Evolutionary conservation across 2,888 invertebrate species (phyloP).

Genomic region (Isotomurus palustris): DNA sequence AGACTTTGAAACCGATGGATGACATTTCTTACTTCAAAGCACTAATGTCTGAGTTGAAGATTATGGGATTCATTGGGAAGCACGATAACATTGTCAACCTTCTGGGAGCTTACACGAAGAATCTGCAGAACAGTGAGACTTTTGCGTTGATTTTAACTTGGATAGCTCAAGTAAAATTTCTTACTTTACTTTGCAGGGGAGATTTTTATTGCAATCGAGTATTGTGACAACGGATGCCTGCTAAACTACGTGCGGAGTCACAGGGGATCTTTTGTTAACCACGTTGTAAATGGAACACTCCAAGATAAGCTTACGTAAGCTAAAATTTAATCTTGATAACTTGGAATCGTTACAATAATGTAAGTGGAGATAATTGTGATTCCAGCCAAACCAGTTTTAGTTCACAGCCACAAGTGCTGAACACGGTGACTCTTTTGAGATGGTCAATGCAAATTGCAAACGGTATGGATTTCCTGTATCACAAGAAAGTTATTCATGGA

Average conservation of each 20-base stretch:
- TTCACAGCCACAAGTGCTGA: not conserved
- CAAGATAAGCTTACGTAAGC: not conserved
- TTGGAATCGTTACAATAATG: no score
- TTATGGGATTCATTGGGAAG: constrained; percentile 18
- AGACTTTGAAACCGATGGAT: constrained; percentile 17
- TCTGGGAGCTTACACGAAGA: constrained; percentile 13
- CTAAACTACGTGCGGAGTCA: constrained; percentile 8
- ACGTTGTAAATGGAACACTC: not conserved
- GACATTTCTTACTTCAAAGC: constrained; percentile 18
- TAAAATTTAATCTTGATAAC: no score
- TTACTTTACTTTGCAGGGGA: constrained; percentile 2
- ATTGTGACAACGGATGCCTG: constrained; percentile 14
- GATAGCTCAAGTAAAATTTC: no score
- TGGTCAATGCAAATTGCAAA: constrained; percentile 14
- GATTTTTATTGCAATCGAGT: constrained; percentile 16
- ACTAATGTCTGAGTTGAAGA: constrained; percentile 14
- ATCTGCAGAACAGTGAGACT: constrained; percentile 9
- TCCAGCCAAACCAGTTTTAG: not conserved
- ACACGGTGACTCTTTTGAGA: constrained; percentile 12
- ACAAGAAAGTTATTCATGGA: constrained; percentile 19
- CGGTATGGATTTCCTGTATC: constrained; percentile 17
- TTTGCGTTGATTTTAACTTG: not conserved
- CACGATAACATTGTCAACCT: constrained; percentile 17
- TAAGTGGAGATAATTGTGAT: not conserved
- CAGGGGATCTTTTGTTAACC: not conserved